phyloP scores from a whole-genome alignment of 2,797 vertebrate genomes.

The Trichosurus vulpecula region DNA sequence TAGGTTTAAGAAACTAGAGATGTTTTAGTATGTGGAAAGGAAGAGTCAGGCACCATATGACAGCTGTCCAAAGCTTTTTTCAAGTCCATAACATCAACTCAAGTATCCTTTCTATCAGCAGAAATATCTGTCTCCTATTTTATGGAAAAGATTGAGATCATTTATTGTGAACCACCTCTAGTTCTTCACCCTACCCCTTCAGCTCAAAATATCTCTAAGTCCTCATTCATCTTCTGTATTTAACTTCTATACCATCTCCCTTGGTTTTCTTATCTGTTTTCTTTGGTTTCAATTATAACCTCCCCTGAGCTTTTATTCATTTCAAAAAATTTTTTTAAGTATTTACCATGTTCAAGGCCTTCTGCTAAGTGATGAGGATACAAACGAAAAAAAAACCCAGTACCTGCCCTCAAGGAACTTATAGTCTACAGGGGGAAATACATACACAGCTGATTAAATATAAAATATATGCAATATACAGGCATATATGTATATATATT shows the following conservation, averaged over 20 bases:
- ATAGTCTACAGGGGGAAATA: not conserved
- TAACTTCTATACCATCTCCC: not conserved
- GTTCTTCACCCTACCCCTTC: not conserved
- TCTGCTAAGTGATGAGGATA: not conserved
- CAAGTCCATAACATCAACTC: not conserved
- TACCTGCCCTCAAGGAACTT: not conserved
- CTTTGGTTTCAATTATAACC: not conserved
- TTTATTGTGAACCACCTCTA: not conserved
- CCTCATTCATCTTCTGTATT: not conserved
- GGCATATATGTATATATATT: not conserved
- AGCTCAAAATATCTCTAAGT: not conserved
- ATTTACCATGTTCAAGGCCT: not conserved
- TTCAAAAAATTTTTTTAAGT: not conserved
- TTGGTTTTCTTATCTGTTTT: not conserved
- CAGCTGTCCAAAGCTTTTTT: not conserved
- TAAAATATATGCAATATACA: not conserved
- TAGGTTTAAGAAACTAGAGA: not conserved
- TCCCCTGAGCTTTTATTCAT: not conserved
- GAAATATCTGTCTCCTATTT: not conserved
- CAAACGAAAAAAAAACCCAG: not conserved
- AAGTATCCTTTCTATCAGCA: not conserved
- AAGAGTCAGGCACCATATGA: not conserved
- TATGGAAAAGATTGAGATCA: not conserved
- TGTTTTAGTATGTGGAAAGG: not conserved
- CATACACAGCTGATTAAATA: not conserved